A percentile compares a stretch with the other conserved stretches of the same genome.
These are phyloP conservation scores for Molossus molossus DNA, from an alignment of 2,797 vertebrate species.

Conservation along the genomic window DNA sequence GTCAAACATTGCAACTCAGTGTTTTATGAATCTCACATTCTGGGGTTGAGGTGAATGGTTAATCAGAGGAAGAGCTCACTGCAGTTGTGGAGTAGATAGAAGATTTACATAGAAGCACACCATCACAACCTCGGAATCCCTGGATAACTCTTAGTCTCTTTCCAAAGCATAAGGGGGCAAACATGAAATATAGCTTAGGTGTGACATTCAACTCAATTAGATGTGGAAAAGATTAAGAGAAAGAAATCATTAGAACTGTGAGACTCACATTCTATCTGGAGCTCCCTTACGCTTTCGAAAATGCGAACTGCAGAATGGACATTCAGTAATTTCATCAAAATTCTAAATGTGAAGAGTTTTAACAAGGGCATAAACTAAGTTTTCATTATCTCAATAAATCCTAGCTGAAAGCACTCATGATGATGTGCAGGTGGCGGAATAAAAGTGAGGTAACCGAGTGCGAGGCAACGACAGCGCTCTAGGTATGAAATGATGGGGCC, in stretches of 20 bases:
- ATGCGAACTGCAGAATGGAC: conserved; percentile 83
- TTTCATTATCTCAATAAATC: neutral
- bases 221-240: conserved; percentile 80
- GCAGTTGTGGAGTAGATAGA: neutral
- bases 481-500: neutral
- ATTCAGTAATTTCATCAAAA: conserved; percentile 83
- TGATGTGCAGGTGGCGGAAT: neutral
- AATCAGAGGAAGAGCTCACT: conserved; percentile 80
- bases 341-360: conserved; percentile 50
- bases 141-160: conserved; percentile 79
- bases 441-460: neutral
- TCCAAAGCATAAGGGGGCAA: conserved; percentile 79
- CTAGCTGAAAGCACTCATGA: neutral
- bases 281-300: conserved; percentile 77
- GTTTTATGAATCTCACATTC: conserved; percentile 82
- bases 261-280: conserved; percentile 77
- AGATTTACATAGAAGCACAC: conserved; percentile 71
- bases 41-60: conserved; percentile 84
- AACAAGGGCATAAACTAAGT: neutral
- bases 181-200: conserved; percentile 74
- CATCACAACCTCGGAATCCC: conserved; percentile 73
- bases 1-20: conserved; percentile 80
- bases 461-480: neutral
- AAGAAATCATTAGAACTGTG: conserved; percentile 82
- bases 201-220: conserved; percentile 84